Percentiles rank a stretch among this genome's conserved stretches.
phyloP scores from a whole-genome alignment of 2,888 invertebrate genomes.

The Papilio demoleus region DNA sequence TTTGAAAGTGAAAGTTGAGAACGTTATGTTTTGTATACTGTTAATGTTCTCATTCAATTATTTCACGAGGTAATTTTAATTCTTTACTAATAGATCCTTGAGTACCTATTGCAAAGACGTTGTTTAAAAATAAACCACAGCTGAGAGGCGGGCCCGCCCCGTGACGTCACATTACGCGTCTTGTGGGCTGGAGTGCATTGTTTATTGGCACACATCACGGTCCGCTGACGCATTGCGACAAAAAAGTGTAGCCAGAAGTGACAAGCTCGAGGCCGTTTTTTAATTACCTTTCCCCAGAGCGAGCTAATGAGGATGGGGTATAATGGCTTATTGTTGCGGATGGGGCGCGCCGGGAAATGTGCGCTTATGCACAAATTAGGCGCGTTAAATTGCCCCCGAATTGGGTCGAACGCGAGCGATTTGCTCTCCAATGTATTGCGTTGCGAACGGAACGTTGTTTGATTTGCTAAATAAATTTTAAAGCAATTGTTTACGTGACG shows the following conservation, averaged over 20 bases:
- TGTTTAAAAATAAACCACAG: conserved; percentile 16
- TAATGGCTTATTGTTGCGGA: conserved; percentile 35
- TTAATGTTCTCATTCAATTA: too few relatives aligned
- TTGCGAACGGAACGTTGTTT: neutral
- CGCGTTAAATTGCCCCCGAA: conserved; percentile 23
- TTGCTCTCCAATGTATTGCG: conserved; percentile 16
- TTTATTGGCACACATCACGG: conserved; percentile 25
- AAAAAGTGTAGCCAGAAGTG: conserved; percentile 28
- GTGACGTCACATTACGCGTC: conserved; percentile 21
- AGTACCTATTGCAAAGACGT: neutral
- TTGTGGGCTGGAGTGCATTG: conserved; percentile 19
- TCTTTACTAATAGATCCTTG: too few relatives aligned
- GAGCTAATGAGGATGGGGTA: conserved; percentile 36
- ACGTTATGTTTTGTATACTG: neutral
- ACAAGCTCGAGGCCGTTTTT: conserved; percentile 24
- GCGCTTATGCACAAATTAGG: conserved; percentile 22
- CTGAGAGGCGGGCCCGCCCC: conserved; percentile 4
- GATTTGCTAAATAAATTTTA: neutral
- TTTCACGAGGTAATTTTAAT: too few relatives aligned
- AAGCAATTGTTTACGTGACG: neutral
- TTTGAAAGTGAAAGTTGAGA: conserved; percentile 6
- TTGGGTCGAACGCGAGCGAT: conserved; percentile 18
- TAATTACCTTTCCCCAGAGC: conserved; percentile 30
- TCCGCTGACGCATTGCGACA: conserved; percentile 36
- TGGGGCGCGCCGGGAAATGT: conserved; percentile 26